Evolutionary conservation across 2,888 invertebrate species (phyloP), one percentile per base, ranked within the genome.

Genomic region (Andrena hattorfiana): DNA sequence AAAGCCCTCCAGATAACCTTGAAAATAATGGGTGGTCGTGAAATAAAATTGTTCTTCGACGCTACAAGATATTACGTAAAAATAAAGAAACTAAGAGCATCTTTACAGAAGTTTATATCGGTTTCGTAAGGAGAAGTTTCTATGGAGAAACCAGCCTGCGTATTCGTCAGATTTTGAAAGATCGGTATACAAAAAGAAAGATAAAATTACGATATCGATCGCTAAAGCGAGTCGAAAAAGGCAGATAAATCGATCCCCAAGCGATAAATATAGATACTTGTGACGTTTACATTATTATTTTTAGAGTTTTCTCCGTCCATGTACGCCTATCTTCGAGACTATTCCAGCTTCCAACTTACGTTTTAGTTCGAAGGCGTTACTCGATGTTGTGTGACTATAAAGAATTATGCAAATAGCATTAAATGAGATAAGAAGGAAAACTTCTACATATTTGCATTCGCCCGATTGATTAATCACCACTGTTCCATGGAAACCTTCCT

Each of bases 261-360:
- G 23, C 10, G 56, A 16, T 42, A 51, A 35, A 79, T 79, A 74
- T 67, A 74, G 74, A 16, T 42, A 20, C 4, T 16, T 60, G 71
- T 59, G n/a, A 49, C 59, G 20, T 77, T 72, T 64, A 16, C 30
- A 13, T 0, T 4, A 48, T 13, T 78, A 66, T 68, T 74, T 74
- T 62, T 30, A 30, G 42, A 13, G 42, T 7, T 74, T 26, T 54
- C 13, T 23, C 67, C 32, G 26, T 59, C 26, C 51, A 71, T 76
- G 16, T 62, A 74, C 30, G 23, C 10, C 7, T 16, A 49, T 63
- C 30, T 48, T 48, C 48, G 56, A 49, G 48, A 28, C 35, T 30
- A 28, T 35, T 32, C 7, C 0, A 30, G 13, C 0, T 20, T 7
- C 13, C 7, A 60, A 32, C 8, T 48, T 30, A 20, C 51, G 7